A percentile compares a stretch with the other conserved stretches of the same genome.
These are phyloP conservation scores for Euwallacea similis DNA, from an alignment of 1,140 invertebrate genomes.

Conservation along the genomic window DNA sequence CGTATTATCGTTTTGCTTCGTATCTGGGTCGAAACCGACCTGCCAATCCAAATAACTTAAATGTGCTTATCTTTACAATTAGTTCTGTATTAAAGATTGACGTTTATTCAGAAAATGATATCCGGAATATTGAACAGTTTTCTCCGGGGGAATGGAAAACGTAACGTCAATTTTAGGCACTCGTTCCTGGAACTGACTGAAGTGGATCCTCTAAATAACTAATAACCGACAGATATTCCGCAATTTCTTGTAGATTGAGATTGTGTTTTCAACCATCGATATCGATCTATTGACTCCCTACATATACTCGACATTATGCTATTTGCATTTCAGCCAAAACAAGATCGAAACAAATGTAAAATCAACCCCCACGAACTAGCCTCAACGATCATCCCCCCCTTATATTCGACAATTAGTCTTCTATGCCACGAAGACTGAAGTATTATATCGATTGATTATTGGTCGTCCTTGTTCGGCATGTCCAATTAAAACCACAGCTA, in stretches of 20 bases:
- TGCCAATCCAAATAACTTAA: conserved; percentile 10
- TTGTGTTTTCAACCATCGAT: too few relatives aligned
- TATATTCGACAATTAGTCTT: conserved; percentile 37
- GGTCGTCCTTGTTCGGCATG: neutral
- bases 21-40: neutral
- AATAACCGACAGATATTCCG: too few relatives aligned
- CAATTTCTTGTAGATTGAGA: too few relatives aligned
- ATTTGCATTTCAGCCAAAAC: neutral
- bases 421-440: conserved; percentile 35
- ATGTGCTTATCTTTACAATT: conserved; percentile 13
- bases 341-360: neutral
- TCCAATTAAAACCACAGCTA: neutral
- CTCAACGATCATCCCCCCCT: conserved; percentile 17
- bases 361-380: neutral
- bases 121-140: conserved; percentile 13
- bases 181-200: neutral
- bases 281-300: neutral
- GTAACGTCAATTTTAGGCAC: neutral
- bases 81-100: conserved; percentile 22
- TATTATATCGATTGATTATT: conserved; percentile 38
- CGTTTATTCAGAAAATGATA: conserved; percentile 8
- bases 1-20: too few relatives aligned
- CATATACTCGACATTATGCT: too few relatives aligned
- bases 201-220: neutral
- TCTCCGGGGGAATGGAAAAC: conserved; percentile 10